phyloP scores from a whole-genome alignment of 2,797 vertebrate species.

The Malurus leucopterus region DNA sequence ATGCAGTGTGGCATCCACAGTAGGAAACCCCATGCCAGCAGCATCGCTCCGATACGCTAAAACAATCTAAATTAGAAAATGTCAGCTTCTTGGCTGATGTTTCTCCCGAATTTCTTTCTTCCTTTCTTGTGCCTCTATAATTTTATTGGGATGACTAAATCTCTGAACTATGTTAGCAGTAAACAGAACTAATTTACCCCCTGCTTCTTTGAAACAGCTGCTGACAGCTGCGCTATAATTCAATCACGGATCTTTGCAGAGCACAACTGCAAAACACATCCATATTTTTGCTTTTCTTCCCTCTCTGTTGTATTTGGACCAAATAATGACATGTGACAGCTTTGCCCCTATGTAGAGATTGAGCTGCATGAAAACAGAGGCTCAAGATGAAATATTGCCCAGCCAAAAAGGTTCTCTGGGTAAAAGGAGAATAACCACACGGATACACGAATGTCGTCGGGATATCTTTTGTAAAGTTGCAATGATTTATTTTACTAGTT shows the following conservation, averaged over 20 bases:
- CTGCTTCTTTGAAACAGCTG: constrained; percentile 77
- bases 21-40: constrained; percentile 21
- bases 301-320: constrained; percentile 23
- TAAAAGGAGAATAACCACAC: constrained; percentile 27
- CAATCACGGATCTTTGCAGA: constrained; percentile 64
- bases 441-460: neutral
- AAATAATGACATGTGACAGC: neutral
- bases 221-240: constrained; percentile 77
- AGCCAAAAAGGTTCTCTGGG: neutral
- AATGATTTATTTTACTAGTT: constrained; percentile 82
- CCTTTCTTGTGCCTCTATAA: constrained; percentile 71
- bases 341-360: neutral
- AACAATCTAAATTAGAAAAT: constrained; percentile 43
- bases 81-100: constrained; percentile 32
- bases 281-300: constrained; percentile 28
- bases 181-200: constrained; percentile 81
- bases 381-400: neutral
- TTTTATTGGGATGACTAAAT: constrained; percentile 82
- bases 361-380: neutral
- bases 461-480: constrained; percentile 66
- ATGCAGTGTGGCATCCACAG: neutral
- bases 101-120: constrained; percentile 55
- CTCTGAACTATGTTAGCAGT: constrained; percentile 78
- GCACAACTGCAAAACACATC: constrained; percentile 51
- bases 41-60: constrained; percentile 43